These are phyloP conservation scores for Pluvialis apricaria DNA, from an alignment of 2,113 vertebrate species.

Conservation along the genomic window DNA sequence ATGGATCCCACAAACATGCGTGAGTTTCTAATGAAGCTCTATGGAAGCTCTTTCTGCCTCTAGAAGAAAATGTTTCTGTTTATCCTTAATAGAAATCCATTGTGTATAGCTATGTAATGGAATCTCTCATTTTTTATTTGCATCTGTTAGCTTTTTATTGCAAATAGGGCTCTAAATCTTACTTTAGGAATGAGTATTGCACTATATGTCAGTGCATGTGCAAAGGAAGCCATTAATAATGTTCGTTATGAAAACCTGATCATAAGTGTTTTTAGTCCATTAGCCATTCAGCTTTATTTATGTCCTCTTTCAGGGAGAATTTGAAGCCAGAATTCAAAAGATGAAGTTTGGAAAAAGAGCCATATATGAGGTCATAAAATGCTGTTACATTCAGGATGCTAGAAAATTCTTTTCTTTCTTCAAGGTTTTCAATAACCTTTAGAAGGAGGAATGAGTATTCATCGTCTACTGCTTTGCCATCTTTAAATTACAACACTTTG, in stretches of 20 bases:
- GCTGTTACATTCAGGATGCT: constrained; percentile 54
- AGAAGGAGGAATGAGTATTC: neutral
- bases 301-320: constrained; percentile 69
- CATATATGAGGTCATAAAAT: constrained; percentile 65
- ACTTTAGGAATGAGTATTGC: constrained; percentile 74
- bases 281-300: constrained; percentile 79
- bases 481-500: constrained; percentile 41
- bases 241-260: constrained; percentile 77
- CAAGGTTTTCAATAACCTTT: constrained; percentile 31
- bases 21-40: neutral
- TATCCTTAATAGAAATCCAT: constrained; percentile 21
- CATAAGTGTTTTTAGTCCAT: constrained; percentile 79
- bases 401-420: constrained; percentile 49
- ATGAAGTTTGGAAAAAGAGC: constrained; percentile 68
- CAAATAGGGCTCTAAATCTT: constrained; percentile 80
- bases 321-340: constrained; percentile 71
- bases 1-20: neutral
- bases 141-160: constrained; percentile 71
- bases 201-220: constrained; percentile 34
- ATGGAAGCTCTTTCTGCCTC: neutral
- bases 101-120: constrained; percentile 31
- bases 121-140: constrained; percentile 68
- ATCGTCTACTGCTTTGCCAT: neutral
- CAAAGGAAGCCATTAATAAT: constrained; percentile 73
- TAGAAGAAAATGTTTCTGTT: neutral